A percentile compares a stretch with the other conserved stretches of the same genome.
phyloP scores from a whole-genome alignment of 2,888 invertebrate genomes.

The Agrochola macilenta region DNA sequence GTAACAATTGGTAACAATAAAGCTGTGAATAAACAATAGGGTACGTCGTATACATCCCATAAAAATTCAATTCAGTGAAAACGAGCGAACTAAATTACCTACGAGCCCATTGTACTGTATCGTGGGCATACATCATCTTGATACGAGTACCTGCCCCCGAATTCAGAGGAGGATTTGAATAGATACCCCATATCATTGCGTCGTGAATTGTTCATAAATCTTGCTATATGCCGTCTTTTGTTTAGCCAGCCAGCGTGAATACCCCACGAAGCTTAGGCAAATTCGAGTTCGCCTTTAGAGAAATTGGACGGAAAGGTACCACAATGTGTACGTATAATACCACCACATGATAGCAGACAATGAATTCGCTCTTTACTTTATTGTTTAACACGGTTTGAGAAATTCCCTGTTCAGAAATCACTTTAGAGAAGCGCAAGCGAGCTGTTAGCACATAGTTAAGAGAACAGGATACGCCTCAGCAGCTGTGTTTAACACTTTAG shows the following conservation, averaged over 20 bases:
- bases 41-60: slow-evolving; percentile 55
- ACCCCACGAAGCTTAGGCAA: slow-evolving; percentile 77
- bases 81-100: slow-evolving; percentile 69
- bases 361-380: slow-evolving; percentile 71
- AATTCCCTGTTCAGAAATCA: slow-evolving; percentile 63
- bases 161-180: slow-evolving; percentile 84
- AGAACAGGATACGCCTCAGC: slow-evolving; percentile 49
- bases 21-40: slow-evolving; percentile 46
- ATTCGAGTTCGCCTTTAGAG: slow-evolving; percentile 77
- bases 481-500: slow-evolving; percentile 32
- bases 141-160: slow-evolving; percentile 78
- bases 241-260: slow-evolving; percentile 82
- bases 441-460: slow-evolving; percentile 55
- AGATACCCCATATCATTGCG: slow-evolving; percentile 88
- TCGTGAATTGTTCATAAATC: slow-evolving; percentile 89
- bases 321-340: slow-evolving; percentile 49
- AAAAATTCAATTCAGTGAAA: slow-evolving; percentile 74
- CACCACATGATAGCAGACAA: slow-evolving; percentile 65
- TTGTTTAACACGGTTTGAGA: slow-evolving; percentile 66
- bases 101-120: slow-evolving; percentile 76
- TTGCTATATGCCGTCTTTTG: slow-evolving; percentile 86
- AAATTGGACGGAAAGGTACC: slow-evolving; percentile 71
- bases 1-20: slow-evolving; percentile 36
- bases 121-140: slow-evolving; percentile 81
- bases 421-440: slow-evolving; percentile 43